Evolutionary conservation across 2,797 vertebrate species (phyloP).

Genomic region (Tangara arthus): DNA sequence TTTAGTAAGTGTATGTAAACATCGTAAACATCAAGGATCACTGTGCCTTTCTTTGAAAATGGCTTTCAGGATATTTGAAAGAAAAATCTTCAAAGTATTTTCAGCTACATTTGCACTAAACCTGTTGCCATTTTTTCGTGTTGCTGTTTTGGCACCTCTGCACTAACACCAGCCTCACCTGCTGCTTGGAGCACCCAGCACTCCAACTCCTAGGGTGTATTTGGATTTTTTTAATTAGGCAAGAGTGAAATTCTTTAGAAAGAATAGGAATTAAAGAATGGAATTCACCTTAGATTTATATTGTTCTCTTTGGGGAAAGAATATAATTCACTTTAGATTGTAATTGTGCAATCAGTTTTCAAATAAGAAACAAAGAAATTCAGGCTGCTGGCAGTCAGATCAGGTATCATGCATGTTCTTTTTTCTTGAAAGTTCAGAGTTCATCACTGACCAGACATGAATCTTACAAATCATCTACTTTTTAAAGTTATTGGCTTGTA

Average conservation of each 20-base stretch:
- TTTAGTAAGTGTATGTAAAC: neutral
- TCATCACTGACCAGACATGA: neutral
- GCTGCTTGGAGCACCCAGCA: neutral
- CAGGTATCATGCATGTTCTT: neutral
- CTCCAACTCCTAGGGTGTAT: too few relatives aligned
- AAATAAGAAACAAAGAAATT: neutral
- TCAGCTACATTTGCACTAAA: neutral
- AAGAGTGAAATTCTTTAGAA: neutral
- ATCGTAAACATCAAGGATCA: neutral
- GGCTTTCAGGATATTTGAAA: fast-evolving
- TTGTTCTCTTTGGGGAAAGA: neutral
- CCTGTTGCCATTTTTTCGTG: neutral
- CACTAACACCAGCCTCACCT: neutral
- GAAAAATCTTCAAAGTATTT: neutral
- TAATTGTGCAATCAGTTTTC: neutral
- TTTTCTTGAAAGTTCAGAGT: neutral
- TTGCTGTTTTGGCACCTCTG: neutral
- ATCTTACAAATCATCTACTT: neutral
- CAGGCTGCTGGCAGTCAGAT: neutral
- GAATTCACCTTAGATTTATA: neutral
- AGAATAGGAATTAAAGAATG: neutral
- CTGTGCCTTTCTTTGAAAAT: neutral
- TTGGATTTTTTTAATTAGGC: neutral
- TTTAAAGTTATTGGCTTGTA: neutral
- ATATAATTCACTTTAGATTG: neutral